phyloP scores from a whole-genome alignment of 2,797 vertebrate species.

The Sebastolobus alascanus region DNA sequence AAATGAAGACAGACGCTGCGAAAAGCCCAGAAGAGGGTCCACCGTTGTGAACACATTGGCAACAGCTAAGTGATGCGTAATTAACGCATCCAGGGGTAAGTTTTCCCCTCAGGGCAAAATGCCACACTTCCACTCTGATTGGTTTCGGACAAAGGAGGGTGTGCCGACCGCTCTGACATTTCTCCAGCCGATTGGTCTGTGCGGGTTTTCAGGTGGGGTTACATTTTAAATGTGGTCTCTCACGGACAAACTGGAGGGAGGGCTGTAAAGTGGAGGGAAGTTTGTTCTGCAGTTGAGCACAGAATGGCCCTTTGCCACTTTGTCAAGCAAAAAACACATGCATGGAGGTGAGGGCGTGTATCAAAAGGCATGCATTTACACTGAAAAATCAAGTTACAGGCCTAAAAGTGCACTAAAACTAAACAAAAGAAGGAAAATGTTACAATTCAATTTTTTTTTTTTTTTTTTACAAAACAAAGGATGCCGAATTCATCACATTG shows the following conservation, averaged over 20 bases:
- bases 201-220: constrained; percentile 79
- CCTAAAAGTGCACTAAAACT: too few species aligned
- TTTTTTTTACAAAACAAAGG: neutral
- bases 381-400: neutral
- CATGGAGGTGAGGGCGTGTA: neutral
- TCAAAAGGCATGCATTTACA: neutral
- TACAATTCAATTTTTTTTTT: too few species aligned
- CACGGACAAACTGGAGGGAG: constrained; percentile 79
- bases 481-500: neutral
- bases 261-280: constrained; percentile 84
- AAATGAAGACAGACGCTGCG: constrained; percentile 72
- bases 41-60: constrained; percentile 83
- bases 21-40: constrained; percentile 81
- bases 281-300: constrained; percentile 67
- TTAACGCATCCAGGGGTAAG: constrained; percentile 81
- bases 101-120: constrained; percentile 81
- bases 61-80: constrained; percentile 85
- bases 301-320: constrained; percentile 24
- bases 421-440: too few species aligned
- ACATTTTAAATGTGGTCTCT: constrained; percentile 81
- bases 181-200: constrained; percentile 75
- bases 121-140: constrained; percentile 83
- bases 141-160: constrained; percentile 82
- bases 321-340: constrained; percentile 10
- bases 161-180: constrained; percentile 75